Conservation (phyloP, 2,113 vertebrate genomes). For the Pterocles burchelli region DNA sequence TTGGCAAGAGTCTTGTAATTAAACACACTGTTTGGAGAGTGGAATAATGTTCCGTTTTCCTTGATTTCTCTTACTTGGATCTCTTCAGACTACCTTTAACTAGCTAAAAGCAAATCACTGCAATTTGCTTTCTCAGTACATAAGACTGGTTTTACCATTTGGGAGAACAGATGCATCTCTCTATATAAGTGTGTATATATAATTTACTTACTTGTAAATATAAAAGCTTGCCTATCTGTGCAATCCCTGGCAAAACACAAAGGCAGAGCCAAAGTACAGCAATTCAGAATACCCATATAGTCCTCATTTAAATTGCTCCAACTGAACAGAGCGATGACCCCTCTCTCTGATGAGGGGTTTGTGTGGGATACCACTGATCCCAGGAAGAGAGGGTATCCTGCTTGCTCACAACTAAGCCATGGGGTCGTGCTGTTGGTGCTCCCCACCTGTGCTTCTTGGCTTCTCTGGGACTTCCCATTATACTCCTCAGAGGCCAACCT, state of each 20-base stretch:
- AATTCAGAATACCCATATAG: neutral
- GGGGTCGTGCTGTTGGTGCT: fast-evolving
- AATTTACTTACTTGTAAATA: neutral
- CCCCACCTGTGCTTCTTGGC: neutral
- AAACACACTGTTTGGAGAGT: neutral
- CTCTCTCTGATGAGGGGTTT: neutral
- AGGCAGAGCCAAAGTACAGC: neutral
- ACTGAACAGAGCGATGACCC: neutral
- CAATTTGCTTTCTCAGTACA: neutral
- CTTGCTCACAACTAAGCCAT: neutral
- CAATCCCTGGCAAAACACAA: neutral
- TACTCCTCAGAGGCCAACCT: neutral
- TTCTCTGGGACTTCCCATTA: neutral
- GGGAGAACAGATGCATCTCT: neutral
- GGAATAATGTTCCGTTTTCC: slow-evolving; percentile 40
- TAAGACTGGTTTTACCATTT: neutral
- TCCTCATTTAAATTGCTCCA: neutral
- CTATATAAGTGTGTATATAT: too few relatives aligned
- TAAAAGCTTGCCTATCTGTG: neutral
- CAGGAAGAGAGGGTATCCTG: neutral
- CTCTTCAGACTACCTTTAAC: neutral
- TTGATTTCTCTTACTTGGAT: neutral
- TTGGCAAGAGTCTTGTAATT: slow-evolving; percentile 34
- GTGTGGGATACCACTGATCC: neutral
- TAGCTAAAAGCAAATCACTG: neutral